Percentiles rank a stretch among this genome's conserved stretches.
phyloP scores from a whole-genome alignment of 2,797 vertebrate genomes.

The Nyctalus aviator region DNA sequence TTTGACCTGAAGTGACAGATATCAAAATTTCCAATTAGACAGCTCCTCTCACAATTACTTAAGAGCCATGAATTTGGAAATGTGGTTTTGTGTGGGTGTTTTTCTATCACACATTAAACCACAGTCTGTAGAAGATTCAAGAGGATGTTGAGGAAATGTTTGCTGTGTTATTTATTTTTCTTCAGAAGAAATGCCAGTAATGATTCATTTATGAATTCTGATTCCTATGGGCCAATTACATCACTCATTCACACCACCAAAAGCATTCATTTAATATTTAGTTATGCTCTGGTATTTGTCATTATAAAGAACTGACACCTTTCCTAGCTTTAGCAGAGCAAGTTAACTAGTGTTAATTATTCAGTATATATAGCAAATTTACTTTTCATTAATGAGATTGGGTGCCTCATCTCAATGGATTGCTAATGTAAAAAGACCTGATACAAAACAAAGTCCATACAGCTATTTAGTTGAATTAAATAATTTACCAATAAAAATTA shows the following conservation, averaged over 20 bases:
- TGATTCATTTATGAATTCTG: conserved; percentile 46
- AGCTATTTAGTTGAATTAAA: conserved; percentile 64
- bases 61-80: conserved; percentile 63
- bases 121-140: conserved; percentile 50
- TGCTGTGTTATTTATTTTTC: conserved; percentile 63
- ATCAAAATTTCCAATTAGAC: conserved; percentile 83
- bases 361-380: conserved; percentile 77
- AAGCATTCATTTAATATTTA: conserved; percentile 79
- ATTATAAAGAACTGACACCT: conserved; percentile 61
- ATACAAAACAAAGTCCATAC: conserved; percentile 43
- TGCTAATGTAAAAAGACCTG: not conserved
- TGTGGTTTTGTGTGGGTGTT: conserved; percentile 32
- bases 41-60: conserved; percentile 70
- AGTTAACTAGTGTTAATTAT: conserved; percentile 68
- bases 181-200: conserved; percentile 18
- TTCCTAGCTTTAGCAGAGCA: conserved; percentile 61
- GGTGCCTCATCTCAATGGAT: conserved; percentile 49
- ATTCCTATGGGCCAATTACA: conserved; percentile 41
- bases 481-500: conserved; percentile 64
- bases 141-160: conserved; percentile 11
- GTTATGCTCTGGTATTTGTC: conserved; percentile 69
- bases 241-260: conserved; percentile 31
- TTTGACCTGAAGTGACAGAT: conserved; percentile 81
- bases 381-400: conserved; percentile 74
- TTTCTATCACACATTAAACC: conserved; percentile 75